These are phyloP conservation scores for Takifugu bimaculatus DNA, from an alignment of 2,113 vertebrate species.

Conservation along the genomic window DNA sequence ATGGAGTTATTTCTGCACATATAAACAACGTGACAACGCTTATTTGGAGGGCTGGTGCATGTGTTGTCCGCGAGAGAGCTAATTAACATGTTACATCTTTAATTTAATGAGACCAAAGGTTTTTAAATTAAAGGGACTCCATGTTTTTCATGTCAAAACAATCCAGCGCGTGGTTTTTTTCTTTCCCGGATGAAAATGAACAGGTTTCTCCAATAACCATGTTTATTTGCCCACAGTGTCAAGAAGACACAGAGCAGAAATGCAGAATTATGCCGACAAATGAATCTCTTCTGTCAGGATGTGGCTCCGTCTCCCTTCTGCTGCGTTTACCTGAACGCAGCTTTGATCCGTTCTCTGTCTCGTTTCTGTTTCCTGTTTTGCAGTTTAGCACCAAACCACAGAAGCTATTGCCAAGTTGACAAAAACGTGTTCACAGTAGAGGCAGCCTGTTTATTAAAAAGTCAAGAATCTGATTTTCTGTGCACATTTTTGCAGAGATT, in stretches of 20 bases:
- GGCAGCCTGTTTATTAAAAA: too few species aligned
- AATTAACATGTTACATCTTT: too few species aligned
- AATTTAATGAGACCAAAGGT: too few species aligned
- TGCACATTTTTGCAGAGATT: too few species aligned
- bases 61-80: too few species aligned
- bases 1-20: conserved; percentile 29
- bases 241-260: not conserved
- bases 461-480: too few species aligned
- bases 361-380: conserved; percentile 24
- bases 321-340: conserved; percentile 31
- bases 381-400: conserved; percentile 41
- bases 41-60: too few species aligned
- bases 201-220: conserved; percentile 30
- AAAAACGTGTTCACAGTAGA: too few species aligned
- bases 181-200: conserved; percentile 18
- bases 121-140: too few species aligned
- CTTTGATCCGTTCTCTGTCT: conserved; percentile 44
- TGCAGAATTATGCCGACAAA: conserved; percentile 19
- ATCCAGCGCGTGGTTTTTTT: too few species aligned
- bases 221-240: conserved; percentile 18
- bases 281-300: not conserved
- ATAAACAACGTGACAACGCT: not conserved
- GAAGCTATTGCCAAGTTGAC: not conserved
- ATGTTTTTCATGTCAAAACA: too few species aligned
- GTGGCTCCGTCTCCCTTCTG: not conserved